Evolutionary conservation across 1,140 invertebrate species (phyloP).

Genomic region (Sinella curviseta): DNA sequence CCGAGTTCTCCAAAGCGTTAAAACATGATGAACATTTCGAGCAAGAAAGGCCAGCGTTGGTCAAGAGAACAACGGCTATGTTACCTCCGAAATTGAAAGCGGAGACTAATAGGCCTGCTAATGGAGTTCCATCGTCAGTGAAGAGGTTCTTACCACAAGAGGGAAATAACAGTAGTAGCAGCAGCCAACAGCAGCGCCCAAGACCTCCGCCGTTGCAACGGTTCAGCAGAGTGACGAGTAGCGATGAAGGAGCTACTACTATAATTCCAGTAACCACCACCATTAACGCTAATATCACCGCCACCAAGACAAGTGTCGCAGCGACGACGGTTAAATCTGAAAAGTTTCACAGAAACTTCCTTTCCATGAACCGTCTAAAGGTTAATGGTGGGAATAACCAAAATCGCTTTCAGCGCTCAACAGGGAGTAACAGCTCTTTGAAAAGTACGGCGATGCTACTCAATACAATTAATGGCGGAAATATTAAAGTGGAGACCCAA

Average conservation of each 20-base stretch:
- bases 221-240: neutral
- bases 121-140: too few species aligned
- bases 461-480: too few species aligned
- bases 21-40: too few species aligned
- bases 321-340: neutral
- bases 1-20: too few species aligned
- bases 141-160: too few species aligned
- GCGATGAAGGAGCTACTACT: neutral
- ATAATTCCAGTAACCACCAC: neutral
- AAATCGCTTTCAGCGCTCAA: neutral
- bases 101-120: too few species aligned
- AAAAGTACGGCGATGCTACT: too few species aligned
- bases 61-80: too few species aligned
- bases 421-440: neutral
- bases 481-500: too few species aligned
- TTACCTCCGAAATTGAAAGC: too few species aligned
- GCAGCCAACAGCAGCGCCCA: neutral
- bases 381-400: neutral
- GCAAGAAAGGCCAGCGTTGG: too few species aligned
- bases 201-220: conserved; percentile 6
- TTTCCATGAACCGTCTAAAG: neutral
- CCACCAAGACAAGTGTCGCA: neutral
- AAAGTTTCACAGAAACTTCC: neutral
- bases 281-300: too few species aligned
- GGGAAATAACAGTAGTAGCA: neutral